Conservation (phyloP, 2,797 vertebrate species). For the Lutjanus campechanus region DNA sequence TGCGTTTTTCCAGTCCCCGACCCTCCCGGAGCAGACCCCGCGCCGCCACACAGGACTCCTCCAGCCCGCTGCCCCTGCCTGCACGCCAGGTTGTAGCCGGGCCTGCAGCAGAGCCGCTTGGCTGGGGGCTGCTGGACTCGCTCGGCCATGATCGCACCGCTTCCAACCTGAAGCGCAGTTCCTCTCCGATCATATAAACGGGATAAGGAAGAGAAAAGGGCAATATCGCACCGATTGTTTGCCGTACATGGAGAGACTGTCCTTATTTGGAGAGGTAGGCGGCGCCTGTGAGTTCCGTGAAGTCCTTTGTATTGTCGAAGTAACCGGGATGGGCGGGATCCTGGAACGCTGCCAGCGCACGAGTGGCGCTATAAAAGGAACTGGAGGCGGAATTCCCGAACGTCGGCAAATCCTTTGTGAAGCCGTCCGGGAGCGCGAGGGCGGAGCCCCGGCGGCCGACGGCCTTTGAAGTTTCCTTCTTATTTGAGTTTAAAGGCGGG, state of each 20-base stretch:
- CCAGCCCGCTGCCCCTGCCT: constrained; percentile 94
- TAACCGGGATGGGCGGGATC: constrained; percentile 80
- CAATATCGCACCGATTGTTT: constrained; percentile 88
- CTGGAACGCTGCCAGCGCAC: constrained; percentile 80
- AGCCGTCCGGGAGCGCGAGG: constrained; percentile 81
- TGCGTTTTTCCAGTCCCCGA: constrained; percentile 90
- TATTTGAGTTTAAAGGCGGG: constrained; percentile 84
- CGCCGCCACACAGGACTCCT: constrained; percentile 87
- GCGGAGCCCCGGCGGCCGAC: constrained; percentile 79
- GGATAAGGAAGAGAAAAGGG: constrained; percentile 89
- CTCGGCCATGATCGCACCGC: constrained; percentile 99
- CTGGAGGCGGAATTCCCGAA: constrained; percentile 87
- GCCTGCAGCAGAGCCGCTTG: constrained; percentile 99
- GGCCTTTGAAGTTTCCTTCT: constrained; percentile 83
- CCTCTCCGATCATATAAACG: constrained; percentile 96
- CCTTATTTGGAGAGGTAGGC: constrained; percentile 86
- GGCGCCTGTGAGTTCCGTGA: constrained; percentile 79
- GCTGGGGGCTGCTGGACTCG: constrained; percentile 98
- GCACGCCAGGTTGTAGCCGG: constrained; percentile 93
- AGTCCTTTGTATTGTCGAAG: constrained; percentile 86
- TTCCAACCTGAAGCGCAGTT: constrained; percentile 95
- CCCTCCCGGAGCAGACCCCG: constrained; percentile 88
- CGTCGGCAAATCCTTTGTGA: constrained; percentile 88
- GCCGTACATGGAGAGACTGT: constrained; percentile 85
- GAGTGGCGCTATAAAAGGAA: constrained; percentile 86